Conservation (phyloP, 2,113 vertebrate genomes). For the Heloderma charlesbogerti region DNA sequence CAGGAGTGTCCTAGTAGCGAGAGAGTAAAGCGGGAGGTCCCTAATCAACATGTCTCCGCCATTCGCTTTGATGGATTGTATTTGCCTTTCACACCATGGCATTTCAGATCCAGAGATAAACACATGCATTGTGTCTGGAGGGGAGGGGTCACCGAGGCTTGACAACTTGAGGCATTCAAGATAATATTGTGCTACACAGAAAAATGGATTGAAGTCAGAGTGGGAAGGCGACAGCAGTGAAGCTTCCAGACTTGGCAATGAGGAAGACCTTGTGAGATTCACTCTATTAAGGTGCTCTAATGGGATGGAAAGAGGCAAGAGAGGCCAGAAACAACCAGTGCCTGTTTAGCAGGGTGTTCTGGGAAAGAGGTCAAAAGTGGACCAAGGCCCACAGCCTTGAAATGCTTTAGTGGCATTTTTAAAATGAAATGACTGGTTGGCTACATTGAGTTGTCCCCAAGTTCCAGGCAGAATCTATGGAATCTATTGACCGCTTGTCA, state of each 20-base stretch:
- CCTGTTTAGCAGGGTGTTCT: background rate
- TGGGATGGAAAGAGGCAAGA: background rate
- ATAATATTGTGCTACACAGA: background rate
- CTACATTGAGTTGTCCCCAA: too few species aligned
- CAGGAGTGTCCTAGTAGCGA: background rate
- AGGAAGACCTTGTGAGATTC: background rate
- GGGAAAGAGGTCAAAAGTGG: background rate
- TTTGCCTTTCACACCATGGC: conserved; percentile 14
- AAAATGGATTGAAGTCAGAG: conserved; percentile 4
- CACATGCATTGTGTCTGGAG: background rate
- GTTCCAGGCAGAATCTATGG: background rate
- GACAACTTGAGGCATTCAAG: conserved; percentile 18
- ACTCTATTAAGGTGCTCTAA: background rate
- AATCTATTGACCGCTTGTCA: background rate
- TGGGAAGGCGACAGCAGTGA: background rate
- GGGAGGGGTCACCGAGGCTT: background rate
- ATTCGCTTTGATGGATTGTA: background rate
- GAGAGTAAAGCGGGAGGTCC: background rate
- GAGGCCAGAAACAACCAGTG: too few species aligned
- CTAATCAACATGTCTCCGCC: conserved; percentile 1
- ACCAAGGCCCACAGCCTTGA: background rate
- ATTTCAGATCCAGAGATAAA: conserved; percentile 34
- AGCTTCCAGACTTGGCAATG: too few species aligned
- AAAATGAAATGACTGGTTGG: background rate
- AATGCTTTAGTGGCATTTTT: background rate